Evolutionary conservation across 1,140 invertebrate species (phyloP).

Genomic region (Temnothorax longispinosus): DNA sequence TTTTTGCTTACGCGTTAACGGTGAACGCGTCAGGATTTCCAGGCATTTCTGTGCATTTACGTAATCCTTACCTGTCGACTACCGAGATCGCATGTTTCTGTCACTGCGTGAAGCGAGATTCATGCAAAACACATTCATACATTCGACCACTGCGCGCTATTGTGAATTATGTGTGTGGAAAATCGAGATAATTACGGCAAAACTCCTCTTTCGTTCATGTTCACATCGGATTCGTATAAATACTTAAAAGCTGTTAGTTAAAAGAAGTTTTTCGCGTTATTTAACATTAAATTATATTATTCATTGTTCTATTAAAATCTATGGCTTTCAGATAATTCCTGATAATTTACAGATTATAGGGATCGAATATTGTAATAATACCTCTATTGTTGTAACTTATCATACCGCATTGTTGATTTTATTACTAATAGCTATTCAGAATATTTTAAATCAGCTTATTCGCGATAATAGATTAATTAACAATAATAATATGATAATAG

Average conservation of each 20-base stretch:
- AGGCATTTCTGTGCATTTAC: conserved; percentile 60
- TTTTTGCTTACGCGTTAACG: conserved; percentile 42
- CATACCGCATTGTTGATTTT: background rate
- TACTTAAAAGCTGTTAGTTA: background rate
- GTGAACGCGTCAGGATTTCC: conserved; percentile 56
- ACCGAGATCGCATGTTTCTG: conserved; percentile 16
- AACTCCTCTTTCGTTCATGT: background rate
- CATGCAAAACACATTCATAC: background rate
- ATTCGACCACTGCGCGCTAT: background rate
- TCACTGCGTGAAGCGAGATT: background rate
- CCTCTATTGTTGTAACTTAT: background rate
- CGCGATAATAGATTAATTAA: background rate
- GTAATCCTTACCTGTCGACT: conserved; percentile 55
- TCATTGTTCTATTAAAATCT: background rate
- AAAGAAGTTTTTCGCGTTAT: background rate
- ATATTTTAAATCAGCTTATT: background rate
- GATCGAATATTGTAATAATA: background rate
- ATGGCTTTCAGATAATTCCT: background rate
- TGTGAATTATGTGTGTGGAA: background rate
- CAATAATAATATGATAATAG: background rate
- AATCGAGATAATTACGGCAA: conserved; percentile 20
- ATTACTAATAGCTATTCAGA: background rate
- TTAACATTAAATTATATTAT: conserved; percentile 11
- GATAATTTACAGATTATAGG: background rate
- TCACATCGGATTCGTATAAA: background rate